Evolutionary conservation across 2,888 invertebrate genomes (phyloP).

Genomic region (Caenorhabditis angaria): DNA sequence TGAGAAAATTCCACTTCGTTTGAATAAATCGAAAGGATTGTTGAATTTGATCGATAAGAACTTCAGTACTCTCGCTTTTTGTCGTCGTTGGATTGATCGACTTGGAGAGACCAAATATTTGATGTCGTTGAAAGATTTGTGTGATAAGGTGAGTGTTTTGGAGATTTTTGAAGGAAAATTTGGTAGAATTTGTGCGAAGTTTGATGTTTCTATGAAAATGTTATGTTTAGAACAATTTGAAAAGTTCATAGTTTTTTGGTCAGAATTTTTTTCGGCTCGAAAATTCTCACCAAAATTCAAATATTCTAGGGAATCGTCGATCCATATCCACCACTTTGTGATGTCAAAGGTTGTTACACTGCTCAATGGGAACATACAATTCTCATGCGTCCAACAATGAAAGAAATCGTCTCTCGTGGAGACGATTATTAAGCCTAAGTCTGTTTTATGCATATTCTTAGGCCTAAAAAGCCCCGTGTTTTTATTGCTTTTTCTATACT

Average conservation of each 20-base stretch:
- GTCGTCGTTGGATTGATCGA: slow-evolving; percentile 97
- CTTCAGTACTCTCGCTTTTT: slow-evolving; percentile 96
- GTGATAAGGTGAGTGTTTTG: slow-evolving; percentile 80
- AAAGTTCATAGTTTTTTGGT: too few relatives aligned
- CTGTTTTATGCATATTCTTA: too few relatives aligned
- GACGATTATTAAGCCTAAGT: slow-evolving; percentile 86
- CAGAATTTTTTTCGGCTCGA: too few relatives aligned
- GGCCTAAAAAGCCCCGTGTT: not conserved
- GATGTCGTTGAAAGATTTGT: slow-evolving; percentile 96
- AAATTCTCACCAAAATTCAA: not conserved
- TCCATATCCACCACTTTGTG: slow-evolving; percentile 96
- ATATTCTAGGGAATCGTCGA: slow-evolving; percentile 83
- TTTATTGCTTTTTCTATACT: not conserved
- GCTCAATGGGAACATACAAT: slow-evolving; percentile 99
- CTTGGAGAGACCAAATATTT: slow-evolving; percentile 95
- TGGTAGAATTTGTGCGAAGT: too few relatives aligned
- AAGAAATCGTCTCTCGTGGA: slow-evolving; percentile 95
- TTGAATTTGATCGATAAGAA: slow-evolving; percentile 92
- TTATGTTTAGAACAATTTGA: too few relatives aligned
- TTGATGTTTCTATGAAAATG: too few relatives aligned
- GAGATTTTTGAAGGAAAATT: not conserved
- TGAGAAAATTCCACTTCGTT: slow-evolving; percentile 85
- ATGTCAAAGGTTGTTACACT: slow-evolving; percentile 95
- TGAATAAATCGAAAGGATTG: slow-evolving; percentile 90
- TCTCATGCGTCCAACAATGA: slow-evolving; percentile 94